Evolutionary conservation across 2,113 vertebrate genomes (phyloP).

Genomic region (Bungarus multicinctus): DNA sequence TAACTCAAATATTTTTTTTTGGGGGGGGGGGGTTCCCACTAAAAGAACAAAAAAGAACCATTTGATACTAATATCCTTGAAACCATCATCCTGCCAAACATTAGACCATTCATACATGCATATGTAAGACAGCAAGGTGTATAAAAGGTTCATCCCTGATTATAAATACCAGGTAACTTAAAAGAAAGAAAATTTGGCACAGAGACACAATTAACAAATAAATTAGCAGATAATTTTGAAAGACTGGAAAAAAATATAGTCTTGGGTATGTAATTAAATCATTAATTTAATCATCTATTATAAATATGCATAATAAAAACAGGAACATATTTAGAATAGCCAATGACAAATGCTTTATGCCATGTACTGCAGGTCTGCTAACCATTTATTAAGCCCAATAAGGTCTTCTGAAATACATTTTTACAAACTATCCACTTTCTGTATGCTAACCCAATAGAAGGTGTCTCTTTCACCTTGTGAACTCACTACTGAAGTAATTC

Average conservation of each 20-base stretch:
- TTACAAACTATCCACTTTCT: background rate
- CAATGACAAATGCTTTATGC: background rate
- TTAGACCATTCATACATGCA: background rate
- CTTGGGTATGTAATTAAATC: background rate
- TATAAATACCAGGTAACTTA: background rate
- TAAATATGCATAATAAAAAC: background rate
- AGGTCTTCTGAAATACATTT: background rate
- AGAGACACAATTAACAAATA: background rate
- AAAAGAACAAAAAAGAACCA: background rate
- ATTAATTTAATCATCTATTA: background rate
- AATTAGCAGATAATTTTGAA: background rate
- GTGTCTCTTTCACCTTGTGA: background rate
- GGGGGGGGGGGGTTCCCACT: background rate
- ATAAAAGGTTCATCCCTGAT: background rate
- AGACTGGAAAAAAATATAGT: background rate
- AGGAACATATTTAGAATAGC: background rate
- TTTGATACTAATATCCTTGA: background rate
- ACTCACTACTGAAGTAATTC: background rate
- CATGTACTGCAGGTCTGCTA: background rate
- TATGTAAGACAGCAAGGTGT: background rate
- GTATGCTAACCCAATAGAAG: background rate
- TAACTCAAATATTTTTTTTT: background rate
- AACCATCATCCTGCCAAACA: background rate
- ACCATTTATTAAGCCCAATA: background rate
- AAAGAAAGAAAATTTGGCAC: background rate